A percentile compares a stretch with the other conserved stretches of the same genome.
phyloP scores from a whole-genome alignment of 2,113 vertebrate genomes.

The Zootoca vivipara region DNA sequence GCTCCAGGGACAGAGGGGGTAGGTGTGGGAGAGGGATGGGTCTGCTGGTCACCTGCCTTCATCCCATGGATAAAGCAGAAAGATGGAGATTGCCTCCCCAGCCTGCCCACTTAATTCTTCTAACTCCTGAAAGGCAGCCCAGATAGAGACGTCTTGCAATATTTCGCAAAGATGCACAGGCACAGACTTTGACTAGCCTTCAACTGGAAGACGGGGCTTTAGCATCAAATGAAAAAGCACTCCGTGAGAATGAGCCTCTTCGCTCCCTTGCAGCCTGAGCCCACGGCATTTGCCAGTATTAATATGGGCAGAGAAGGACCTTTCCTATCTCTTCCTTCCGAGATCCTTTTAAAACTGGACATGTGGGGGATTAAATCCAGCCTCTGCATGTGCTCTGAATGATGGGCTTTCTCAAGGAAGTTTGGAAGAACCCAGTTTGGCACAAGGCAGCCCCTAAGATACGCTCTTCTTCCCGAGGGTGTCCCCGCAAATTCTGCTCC shows the following conservation, averaged over 20 bases:
- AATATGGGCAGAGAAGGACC: too few relatives aligned
- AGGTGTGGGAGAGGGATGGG: background rate
- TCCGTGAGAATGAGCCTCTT: background rate
- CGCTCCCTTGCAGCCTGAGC: background rate
- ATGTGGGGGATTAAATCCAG: background rate
- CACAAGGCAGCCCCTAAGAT: background rate
- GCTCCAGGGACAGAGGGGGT: background rate
- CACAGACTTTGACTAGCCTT: background rate
- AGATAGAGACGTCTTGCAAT: background rate
- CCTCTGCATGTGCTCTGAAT: background rate
- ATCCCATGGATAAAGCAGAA: too few relatives aligned
- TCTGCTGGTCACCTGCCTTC: background rate
- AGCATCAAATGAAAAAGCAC: too few relatives aligned
- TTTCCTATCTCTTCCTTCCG: too few relatives aligned
- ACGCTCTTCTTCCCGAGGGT: too few relatives aligned
- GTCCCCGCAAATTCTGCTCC: too few relatives aligned
- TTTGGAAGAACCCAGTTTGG: too few relatives aligned
- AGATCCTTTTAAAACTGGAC: background rate
- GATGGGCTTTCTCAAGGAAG: background rate
- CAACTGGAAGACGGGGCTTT: background rate
- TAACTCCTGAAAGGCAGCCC: background rate
- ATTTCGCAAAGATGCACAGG: background rate
- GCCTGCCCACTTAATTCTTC: background rate
- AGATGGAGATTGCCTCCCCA: background rate
- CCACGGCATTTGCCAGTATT: background rate